These are phyloP conservation scores for Sitodiplosis mosellana DNA, from an alignment of 1,140 invertebrate species.

Conservation along the genomic window DNA sequence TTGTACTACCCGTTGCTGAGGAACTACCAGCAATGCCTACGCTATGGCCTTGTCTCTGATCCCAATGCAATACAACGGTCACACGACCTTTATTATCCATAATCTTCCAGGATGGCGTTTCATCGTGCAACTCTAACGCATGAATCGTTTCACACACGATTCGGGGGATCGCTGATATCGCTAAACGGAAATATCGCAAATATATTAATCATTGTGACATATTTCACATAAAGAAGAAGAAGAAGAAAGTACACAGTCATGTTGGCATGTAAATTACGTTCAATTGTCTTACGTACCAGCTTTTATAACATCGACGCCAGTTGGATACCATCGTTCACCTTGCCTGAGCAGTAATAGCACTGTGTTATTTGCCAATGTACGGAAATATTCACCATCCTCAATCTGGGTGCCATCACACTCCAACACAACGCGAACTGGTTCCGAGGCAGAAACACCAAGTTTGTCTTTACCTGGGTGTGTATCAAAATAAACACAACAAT, in stretches of 20 bases:
- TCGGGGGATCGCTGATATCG: constrained; percentile 84
- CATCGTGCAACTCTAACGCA: constrained; percentile 82
- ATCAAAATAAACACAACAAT: too few relatives aligned
- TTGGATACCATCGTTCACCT: constrained; percentile 80
- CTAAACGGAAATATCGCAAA: constrained; percentile 31
- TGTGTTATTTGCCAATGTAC: constrained; percentile 76
- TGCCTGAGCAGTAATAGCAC: constrained; percentile 69
- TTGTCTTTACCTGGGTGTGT: constrained; percentile 79
- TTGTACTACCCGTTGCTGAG: constrained; percentile 27
- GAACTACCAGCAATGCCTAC: constrained; percentile 31
- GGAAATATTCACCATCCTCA: constrained; percentile 86
- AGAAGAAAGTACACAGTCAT: too few relatives aligned
- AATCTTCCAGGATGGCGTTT: constrained; percentile 89
- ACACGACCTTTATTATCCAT: constrained; percentile 90
- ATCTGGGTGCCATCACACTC: constrained; percentile 90
- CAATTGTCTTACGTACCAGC: constrained; percentile 42
- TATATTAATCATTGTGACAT: too few relatives aligned
- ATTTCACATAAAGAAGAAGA: too few relatives aligned
- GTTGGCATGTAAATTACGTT: too few relatives aligned
- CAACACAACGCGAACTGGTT: constrained; percentile 69
- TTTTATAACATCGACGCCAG: constrained; percentile 77
- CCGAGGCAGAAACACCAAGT: constrained; percentile 61
- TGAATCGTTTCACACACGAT: constrained; percentile 93
- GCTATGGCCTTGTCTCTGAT: constrained; percentile 45
- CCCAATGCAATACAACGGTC: constrained; percentile 84